Percentiles rank a stretch among this genome's conserved stretches.
Evolutionary conservation across 2,113 vertebrate species (phyloP).

Genomic region (Thinocorus orbignyianus): DNA sequence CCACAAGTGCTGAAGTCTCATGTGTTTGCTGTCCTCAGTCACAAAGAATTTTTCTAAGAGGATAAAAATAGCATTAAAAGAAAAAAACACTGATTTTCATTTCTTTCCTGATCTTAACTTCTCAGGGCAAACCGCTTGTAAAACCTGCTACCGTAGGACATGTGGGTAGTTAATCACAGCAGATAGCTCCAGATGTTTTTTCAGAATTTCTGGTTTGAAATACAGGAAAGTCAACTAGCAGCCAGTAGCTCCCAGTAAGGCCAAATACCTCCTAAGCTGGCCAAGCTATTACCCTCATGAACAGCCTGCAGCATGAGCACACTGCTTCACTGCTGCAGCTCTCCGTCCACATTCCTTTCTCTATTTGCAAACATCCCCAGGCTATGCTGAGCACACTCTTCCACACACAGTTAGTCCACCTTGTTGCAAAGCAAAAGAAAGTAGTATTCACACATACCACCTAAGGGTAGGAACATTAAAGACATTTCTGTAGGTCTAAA

Average conservation of each 20-base stretch:
- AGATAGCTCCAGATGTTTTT: neutral
- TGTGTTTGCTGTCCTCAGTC: neutral
- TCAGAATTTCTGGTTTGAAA: neutral
- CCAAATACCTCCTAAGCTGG: accelerated
- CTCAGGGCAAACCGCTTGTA: neutral
- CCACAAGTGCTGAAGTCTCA: accelerated
- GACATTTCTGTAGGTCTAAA: neutral
- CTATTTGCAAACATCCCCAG: neutral
- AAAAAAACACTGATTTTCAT: neutral
- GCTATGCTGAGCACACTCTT: neutral
- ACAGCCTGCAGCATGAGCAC: neutral
- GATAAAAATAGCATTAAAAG: neutral
- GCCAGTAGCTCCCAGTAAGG: neutral
- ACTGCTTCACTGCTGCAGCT: neutral
- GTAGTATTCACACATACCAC: neutral
- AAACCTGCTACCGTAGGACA: neutral
- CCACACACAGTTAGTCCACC: neutral
- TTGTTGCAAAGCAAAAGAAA: neutral
- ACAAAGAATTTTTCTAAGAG: neutral
- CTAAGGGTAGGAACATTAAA: neutral
- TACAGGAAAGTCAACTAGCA: neutral
- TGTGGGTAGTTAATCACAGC: neutral
- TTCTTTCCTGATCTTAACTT: neutral
- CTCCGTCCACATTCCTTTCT: neutral
- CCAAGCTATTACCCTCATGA: neutral